Conservation (phyloP, 2,888 invertebrate genomes). For the Lucinisca nassula region DNA sequence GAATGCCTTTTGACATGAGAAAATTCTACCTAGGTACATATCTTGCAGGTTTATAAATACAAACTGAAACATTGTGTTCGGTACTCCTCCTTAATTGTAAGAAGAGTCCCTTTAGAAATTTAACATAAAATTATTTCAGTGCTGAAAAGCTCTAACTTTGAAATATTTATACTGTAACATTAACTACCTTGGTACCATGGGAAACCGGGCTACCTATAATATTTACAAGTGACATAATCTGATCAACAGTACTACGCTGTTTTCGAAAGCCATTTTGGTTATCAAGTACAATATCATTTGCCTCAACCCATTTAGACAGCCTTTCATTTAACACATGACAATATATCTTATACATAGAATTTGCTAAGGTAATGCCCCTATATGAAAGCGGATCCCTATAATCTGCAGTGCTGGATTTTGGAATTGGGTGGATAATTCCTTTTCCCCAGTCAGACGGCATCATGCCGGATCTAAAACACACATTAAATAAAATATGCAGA, state of each 20-base stretch:
- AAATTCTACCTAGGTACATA: no score
- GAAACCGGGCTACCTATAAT: no score
- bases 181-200: no score
- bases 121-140: no score
- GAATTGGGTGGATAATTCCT: slow-evolving; percentile 28
- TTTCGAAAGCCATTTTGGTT: neutral
- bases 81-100: no score
- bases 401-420: slow-evolving; percentile 18
- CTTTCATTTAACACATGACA: slow-evolving; percentile 13
- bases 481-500: slow-evolving; percentile 26
- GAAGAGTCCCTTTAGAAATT: no score
- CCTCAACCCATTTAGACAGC: neutral
- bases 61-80: no score
- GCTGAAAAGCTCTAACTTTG: no score
- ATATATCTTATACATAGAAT: slow-evolving; percentile 37
- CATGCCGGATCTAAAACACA: neutral
- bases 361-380: slow-evolving; percentile 24
- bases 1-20: no score
- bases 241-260: neutral
- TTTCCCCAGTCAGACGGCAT: slow-evolving; percentile 27
- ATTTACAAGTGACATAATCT: neutral
- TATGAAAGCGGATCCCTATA: slow-evolving; percentile 32
- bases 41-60: no score
- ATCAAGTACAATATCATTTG: neutral
- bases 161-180: no score